Evolutionary conservation across 2,888 invertebrate genomes (phyloP).

Genomic region (Lepidocyrtoides sp.): DNA sequence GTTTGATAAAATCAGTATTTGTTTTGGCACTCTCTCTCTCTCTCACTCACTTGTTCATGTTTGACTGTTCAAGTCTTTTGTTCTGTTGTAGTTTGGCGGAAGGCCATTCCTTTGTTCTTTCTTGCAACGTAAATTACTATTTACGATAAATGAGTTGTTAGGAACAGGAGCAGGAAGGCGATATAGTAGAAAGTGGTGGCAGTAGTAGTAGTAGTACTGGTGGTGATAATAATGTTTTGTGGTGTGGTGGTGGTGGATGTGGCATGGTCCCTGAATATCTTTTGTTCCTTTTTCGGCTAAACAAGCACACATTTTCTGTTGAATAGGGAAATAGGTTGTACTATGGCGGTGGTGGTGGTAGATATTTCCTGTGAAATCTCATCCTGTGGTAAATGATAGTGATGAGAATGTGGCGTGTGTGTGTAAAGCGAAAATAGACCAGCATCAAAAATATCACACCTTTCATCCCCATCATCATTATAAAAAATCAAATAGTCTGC

Average conservation of each 20-base stretch:
- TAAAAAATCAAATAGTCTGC: neutral
- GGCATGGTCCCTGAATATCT: neutral
- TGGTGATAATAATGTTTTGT: neutral
- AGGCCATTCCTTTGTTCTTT: conserved; percentile 63
- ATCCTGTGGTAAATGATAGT: conserved; percentile 55
- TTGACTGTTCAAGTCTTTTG: conserved; percentile 16
- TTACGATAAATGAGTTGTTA: conserved; percentile 77
- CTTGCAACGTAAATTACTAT: conserved; percentile 67
- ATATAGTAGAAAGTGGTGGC: too few species aligned
- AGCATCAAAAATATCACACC: neutral
- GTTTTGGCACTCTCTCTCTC: too few species aligned
- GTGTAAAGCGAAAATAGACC: neutral
- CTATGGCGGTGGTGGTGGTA: too few species aligned
- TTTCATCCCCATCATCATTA: conserved; percentile 3
- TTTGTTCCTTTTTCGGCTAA: neutral
- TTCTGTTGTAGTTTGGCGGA: conserved; percentile 48
- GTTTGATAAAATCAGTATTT: conserved; percentile 60
- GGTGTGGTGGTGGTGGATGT: neutral
- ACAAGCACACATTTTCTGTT: neutral
- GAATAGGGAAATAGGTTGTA: conserved; percentile 6
- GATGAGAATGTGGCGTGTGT: neutral
- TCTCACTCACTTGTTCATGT: too few species aligned
- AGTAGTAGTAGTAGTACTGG: too few species aligned
- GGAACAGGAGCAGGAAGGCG: neutral
- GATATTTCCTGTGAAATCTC: conserved; percentile 56